Conservation (phyloP, 2,888 invertebrate genomes). For the Cordylochernes scorpioides region DNA sequence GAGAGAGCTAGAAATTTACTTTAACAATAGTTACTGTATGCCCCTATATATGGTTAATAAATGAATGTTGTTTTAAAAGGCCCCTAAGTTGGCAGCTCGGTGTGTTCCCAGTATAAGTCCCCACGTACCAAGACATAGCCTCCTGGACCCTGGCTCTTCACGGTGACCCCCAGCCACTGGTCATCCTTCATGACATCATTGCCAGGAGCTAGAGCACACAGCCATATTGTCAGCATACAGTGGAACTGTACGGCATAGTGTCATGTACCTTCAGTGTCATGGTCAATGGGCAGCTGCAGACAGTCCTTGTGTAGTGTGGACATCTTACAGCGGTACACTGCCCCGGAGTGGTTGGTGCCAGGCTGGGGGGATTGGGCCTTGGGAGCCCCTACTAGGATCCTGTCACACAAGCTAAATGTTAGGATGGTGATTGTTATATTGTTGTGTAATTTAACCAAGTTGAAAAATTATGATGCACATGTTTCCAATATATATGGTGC, state of each 20-base stretch:
- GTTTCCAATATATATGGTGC: too few relatives aligned
- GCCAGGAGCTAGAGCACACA: conserved; percentile 35
- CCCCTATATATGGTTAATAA: too few relatives aligned
- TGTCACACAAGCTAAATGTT: too few relatives aligned
- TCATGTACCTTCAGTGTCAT: too few relatives aligned
- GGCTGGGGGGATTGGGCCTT: conserved; percentile 60
- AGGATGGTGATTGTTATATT: too few relatives aligned
- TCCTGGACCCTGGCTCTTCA: conserved; percentile 56
- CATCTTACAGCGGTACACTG: conserved; percentile 61
- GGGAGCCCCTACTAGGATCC: conserved; percentile 61
- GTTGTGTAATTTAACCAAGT: too few relatives aligned
- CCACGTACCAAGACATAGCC: conserved; percentile 30
- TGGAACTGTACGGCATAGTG: too few relatives aligned
- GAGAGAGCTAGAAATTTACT: too few relatives aligned
- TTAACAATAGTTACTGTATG: conserved; percentile 1
- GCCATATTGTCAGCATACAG: too few relatives aligned
- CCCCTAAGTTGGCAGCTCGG: background rate
- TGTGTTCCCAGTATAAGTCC: background rate
- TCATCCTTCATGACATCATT: conserved; percentile 52
- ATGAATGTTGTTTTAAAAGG: too few relatives aligned
- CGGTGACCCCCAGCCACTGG: conserved; percentile 84
- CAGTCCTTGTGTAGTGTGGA: conserved; percentile 40
- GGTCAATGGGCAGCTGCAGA: conserved; percentile 51
- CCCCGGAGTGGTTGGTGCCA: conserved; percentile 56
- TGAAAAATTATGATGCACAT: too few relatives aligned